These are phyloP conservation scores for Rutilus rutilus DNA, from an alignment of 2,113 vertebrate species.

Conservation along the genomic window DNA sequence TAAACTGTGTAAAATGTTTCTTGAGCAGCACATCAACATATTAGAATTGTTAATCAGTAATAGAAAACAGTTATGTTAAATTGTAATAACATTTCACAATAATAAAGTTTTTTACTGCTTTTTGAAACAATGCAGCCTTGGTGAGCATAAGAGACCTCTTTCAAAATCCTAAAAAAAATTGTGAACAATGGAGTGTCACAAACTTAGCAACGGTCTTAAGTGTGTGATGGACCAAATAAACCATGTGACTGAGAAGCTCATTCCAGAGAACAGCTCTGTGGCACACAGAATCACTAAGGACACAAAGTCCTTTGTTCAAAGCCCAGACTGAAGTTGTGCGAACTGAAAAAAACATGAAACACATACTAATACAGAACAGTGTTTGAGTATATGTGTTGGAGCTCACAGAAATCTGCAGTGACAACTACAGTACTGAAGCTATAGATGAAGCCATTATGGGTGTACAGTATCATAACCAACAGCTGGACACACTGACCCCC, in stretches of 20 bases:
- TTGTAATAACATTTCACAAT: too few species aligned
- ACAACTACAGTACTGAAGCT: neutral
- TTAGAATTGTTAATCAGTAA: too few species aligned
- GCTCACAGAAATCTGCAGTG: neutral
- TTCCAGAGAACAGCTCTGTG: neutral
- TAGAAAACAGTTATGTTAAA: too few species aligned
- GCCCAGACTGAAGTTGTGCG: neutral
- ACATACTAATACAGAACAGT: neutral
- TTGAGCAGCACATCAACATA: too few species aligned
- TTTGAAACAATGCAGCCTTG: too few species aligned
- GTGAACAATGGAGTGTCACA: neutral
- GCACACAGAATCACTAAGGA: conserved; percentile 15
- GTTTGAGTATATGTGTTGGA: neutral
- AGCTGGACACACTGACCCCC: conserved; percentile 20
- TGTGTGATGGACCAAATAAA: conserved; percentile 10
- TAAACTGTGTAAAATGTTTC: too few species aligned
- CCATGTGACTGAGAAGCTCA: conserved; percentile 1
- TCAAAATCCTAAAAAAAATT: too few species aligned
- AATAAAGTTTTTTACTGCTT: too few species aligned
- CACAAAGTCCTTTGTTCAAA: conserved; percentile 19
- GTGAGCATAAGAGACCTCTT: too few species aligned
- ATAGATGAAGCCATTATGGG: conserved; percentile 18
- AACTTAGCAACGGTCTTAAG: neutral
- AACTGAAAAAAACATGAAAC: neutral
- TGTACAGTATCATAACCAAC: conserved; percentile 19